These are phyloP conservation scores for Brachyhypopomus gauderio DNA, from an alignment of 2,113 vertebrate species.

Conservation along the genomic window DNA sequence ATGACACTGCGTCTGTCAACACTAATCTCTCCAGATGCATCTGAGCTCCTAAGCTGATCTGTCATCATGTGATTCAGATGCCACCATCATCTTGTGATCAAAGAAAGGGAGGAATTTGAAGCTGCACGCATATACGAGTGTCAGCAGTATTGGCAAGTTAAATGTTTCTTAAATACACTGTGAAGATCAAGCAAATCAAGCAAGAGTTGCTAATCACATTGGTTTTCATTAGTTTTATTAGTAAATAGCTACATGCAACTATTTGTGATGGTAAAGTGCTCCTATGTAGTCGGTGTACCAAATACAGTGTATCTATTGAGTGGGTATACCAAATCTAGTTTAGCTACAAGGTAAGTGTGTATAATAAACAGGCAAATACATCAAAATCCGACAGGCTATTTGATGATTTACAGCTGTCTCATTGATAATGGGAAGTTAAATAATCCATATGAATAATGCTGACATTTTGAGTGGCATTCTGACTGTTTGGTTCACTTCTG, in stretches of 20 bases:
- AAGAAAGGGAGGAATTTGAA: background rate
- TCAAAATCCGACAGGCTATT: background rate
- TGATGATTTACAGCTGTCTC: background rate
- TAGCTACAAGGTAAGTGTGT: too few species aligned
- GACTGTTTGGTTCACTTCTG: background rate
- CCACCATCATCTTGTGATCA: background rate
- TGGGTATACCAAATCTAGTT: too few species aligned
- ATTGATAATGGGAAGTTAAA: background rate
- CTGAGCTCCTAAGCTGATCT: background rate
- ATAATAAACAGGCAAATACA: too few species aligned
- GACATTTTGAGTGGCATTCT: background rate
- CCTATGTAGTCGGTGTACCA: too few species aligned
- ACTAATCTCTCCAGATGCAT: background rate
- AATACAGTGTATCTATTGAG: too few species aligned
- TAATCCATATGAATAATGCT: background rate
- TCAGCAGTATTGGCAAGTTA: too few species aligned
- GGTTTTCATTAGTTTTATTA: too few species aligned
- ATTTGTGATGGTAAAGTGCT: too few species aligned
- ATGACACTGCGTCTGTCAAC: background rate
- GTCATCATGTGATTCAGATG: background rate
- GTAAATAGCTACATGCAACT: too few species aligned
- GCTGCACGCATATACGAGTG: background rate
- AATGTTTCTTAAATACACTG: too few species aligned
- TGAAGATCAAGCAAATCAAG: too few species aligned
- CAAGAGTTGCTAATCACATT: too few species aligned